A percentile compares a stretch with the other conserved stretches of the same genome.
phyloP scores from a whole-genome alignment of 2,888 invertebrate species.

The Orchesellides sinensis region DNA sequence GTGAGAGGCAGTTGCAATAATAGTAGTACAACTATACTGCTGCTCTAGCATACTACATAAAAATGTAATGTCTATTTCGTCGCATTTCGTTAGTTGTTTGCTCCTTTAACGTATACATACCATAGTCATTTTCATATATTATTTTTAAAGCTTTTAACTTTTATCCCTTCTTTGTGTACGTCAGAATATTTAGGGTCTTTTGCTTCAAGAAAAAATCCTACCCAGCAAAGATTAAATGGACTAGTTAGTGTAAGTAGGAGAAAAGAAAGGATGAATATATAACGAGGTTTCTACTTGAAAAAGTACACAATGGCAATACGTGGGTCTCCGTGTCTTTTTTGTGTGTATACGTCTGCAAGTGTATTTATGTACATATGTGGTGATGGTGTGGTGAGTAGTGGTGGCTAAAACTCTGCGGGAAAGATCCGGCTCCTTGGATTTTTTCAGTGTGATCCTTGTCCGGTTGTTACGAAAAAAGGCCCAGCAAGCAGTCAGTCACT shows the following conservation, averaged over 20 bases:
- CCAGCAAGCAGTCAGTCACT: no score
- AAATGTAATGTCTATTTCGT: conserved; percentile 50
- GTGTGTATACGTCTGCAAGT: no score
- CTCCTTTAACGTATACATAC: background rate
- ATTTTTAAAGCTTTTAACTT: conserved; percentile 23
- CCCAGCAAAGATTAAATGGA: background rate
- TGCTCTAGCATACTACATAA: no score
- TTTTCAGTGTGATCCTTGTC: conserved; percentile 44
- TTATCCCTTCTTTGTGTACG: background rate
- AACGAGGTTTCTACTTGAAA: background rate
- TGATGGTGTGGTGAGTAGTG: conserved; percentile 18
- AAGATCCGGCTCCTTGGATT: conserved; percentile 25
- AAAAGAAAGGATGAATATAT: background rate
- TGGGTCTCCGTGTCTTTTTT: no score
- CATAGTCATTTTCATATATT: background rate
- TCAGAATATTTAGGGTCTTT: background rate
- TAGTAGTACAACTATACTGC: background rate
- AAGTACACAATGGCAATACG: no score
- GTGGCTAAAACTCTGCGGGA: conserved; percentile 45
- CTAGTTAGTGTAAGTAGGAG: background rate
- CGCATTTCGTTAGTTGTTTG: conserved; percentile 30
- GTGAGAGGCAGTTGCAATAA: background rate
- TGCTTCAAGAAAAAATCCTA: background rate
- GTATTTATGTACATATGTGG: conserved; percentile 26
- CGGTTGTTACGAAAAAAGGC: conserved; percentile 28